phyloP scores from a whole-genome alignment of 2,113 vertebrate species.

The Microcebus tavaratra region DNA sequence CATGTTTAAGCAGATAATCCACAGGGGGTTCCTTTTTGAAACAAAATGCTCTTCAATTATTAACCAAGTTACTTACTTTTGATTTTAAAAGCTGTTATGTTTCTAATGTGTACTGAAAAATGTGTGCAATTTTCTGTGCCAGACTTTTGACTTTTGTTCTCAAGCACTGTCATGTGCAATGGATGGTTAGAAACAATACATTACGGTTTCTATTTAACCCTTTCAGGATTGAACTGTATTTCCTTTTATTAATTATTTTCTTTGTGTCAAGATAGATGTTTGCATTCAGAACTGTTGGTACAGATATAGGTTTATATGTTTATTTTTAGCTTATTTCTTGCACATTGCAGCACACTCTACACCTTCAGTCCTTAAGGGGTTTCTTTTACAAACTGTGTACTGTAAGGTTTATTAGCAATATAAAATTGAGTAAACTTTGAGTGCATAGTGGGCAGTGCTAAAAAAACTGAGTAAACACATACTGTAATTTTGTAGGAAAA shows the following conservation, averaged over 20 bases:
- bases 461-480: slow-evolving; percentile 56
- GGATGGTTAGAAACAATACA: slow-evolving; percentile 82
- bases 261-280: slow-evolving; percentile 44
- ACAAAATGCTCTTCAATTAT: slow-evolving; percentile 71
- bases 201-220: slow-evolving; percentile 79
- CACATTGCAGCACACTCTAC: slow-evolving; percentile 63
- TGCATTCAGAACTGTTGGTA: slow-evolving; percentile 69
- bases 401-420: slow-evolving; percentile 94
- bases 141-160: slow-evolving; percentile 88
- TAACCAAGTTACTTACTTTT: slow-evolving; percentile 78
- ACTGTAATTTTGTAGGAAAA: slow-evolving; percentile 93
- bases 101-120: slow-evolving; percentile 89
- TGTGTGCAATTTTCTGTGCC: slow-evolving; percentile 89
- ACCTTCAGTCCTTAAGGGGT: slow-evolving; percentile 88
- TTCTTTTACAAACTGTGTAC: slow-evolving; percentile 91
- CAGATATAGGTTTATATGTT: slow-evolving; percentile 71
- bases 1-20: slow-evolving; percentile 71
- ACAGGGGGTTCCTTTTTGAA: slow-evolving; percentile 64
- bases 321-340: slow-evolving; percentile 49
- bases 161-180: slow-evolving; percentile 90
- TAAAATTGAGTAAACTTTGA: slow-evolving; percentile 86
- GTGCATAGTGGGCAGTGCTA: too few species aligned
- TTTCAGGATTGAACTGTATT: slow-evolving; percentile 78
- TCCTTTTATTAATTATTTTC: slow-evolving; percentile 40
- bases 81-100: slow-evolving; percentile 89